Conservation (phyloP, 1,140 invertebrate genomes). For the Drosophila repleta region DNA sequence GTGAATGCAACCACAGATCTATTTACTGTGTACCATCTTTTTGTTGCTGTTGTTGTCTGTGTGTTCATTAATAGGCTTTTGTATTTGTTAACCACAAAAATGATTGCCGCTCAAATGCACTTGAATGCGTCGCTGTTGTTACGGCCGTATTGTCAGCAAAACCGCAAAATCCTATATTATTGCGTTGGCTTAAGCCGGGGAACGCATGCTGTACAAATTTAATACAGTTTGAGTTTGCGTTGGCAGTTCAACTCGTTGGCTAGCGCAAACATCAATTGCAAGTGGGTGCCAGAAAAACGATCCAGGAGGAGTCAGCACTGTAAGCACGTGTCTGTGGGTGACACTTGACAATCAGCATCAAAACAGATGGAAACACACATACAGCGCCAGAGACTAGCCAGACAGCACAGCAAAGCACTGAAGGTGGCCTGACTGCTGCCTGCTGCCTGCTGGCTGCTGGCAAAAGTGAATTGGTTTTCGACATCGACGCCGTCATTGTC, state of each 20-base stretch:
- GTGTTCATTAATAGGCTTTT: constrained; percentile 81
- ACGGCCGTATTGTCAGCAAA: constrained; percentile 19
- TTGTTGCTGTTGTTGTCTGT: constrained; percentile 36
- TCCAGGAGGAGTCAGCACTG: constrained; percentile 49
- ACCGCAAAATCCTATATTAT: constrained; percentile 78
- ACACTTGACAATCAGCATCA: constrained; percentile 79
- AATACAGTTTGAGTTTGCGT: constrained; percentile 56
- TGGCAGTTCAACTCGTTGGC: constrained; percentile 60
- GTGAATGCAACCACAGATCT: constrained; percentile 37
- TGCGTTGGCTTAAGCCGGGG: constrained; percentile 52
- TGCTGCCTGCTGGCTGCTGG: constrained; percentile 13
- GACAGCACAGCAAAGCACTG: constrained; percentile 21
- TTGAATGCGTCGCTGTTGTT: constrained; percentile 70
- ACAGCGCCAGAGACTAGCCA: constrained; percentile 3
- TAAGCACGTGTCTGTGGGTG: constrained; percentile 72
- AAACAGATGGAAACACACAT: constrained; percentile 55
- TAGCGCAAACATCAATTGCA: constrained; percentile 51
- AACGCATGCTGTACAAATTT: constrained; percentile 65
- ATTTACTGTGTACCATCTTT: constrained; percentile 40
- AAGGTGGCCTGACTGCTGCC: constrained; percentile 28
- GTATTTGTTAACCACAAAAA: constrained; percentile 79
- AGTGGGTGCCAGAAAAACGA: constrained; percentile 26
- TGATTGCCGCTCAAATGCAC: constrained; percentile 81
- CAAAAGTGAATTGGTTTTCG: constrained; percentile 54
- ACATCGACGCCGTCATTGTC: constrained; percentile 47